Evolutionary conservation across 2,113 vertebrate species (phyloP), one percentile per base, ranked within the genome.

Genomic region (Crotophaga sulcirostris): DNA sequence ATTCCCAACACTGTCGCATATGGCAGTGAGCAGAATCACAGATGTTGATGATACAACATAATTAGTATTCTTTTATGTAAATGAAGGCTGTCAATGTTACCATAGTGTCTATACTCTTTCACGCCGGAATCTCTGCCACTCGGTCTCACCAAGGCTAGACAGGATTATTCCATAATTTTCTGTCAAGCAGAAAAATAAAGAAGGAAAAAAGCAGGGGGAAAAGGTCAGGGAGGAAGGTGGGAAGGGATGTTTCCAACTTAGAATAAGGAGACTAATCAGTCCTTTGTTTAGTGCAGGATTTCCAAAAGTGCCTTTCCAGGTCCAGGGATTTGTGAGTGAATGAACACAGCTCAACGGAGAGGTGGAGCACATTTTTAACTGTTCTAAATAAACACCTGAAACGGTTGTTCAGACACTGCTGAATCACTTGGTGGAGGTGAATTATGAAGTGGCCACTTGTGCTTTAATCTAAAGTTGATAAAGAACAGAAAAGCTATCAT

Each of bases 41-140:
- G 98, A 98, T 98, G 98, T 98, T 98, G 98, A 98, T 98, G 97
- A 97, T 97, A 96, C 97, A 97, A 97, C 92, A 73, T 98, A 98
- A 98, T 98, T 98, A 98, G 97, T 97, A 98, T 98, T 98, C 97
- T 97, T 97, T 98, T 98, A 98, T 98, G 97, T 98, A 98, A 98
- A 98, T 98, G 97, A 98, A 97, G 96, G 92, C 97, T 98, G 97
- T 98, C 97, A 97, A 64, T 98, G 97, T 97, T 98, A 96, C 96
- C 97, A 97, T 96, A 97, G 97, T 96, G 96, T 93, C 97, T 97
- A 25, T 92, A 95, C 87, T 97, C 93, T 92, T 95, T 94, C 90
- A 80, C 89, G 95, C 95, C 87, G 95, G 94, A 96, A 96, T 98
- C 95, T 95, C 25, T 91, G 94, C 94, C 95, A 91, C 95, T 98